A percentile compares a stretch with the other conserved stretches of the same genome.
These are phyloP conservation scores for Danaus plexippus DNA, from an alignment of 1,140 invertebrate species.

Conservation along the genomic window DNA sequence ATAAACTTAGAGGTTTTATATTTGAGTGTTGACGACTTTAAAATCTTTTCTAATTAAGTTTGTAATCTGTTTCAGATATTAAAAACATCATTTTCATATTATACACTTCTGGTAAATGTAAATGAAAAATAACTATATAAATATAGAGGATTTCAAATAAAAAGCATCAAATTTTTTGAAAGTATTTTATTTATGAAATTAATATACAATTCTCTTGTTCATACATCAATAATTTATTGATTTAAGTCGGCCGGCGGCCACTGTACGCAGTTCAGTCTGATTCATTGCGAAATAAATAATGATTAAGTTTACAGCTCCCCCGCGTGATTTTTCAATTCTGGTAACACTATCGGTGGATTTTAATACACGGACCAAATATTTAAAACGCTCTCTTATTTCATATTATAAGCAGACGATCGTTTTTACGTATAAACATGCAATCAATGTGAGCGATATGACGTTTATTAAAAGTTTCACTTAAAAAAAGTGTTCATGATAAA, in stretches of 20 bases:
- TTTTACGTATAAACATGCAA: neutral
- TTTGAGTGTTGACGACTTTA: no score
- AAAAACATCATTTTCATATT: conserved; percentile 63
- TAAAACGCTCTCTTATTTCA: conserved; percentile 1
- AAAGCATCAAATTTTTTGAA: conserved; percentile 35
- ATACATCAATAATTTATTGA: conserved; percentile 52
- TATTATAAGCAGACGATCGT: neutral
- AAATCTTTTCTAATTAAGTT: no score
- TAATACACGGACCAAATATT: conserved; percentile 14
- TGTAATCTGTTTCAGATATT: conserved; percentile 50
- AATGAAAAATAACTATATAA: conserved; percentile 33
- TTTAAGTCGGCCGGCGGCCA: conserved; percentile 30
- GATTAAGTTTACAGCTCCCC: conserved; percentile 9
- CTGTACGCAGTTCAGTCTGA: conserved; percentile 32
- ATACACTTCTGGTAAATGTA: conserved; percentile 54
- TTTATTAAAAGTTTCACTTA: no score
- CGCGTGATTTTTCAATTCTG: conserved; percentile 17
- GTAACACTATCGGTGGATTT: conserved; percentile 25
- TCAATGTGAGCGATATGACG: no score
- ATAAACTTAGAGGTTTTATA: no score
- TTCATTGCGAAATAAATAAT: conserved; percentile 24
- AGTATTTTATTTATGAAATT: conserved; percentile 69
- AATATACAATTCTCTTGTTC: conserved; percentile 68
- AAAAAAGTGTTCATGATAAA: no score
- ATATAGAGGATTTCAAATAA: conserved; percentile 6